Base-by-base conservation (phyloP, 1,140 invertebrate species). In the Nasonia longicornis region DNA sequence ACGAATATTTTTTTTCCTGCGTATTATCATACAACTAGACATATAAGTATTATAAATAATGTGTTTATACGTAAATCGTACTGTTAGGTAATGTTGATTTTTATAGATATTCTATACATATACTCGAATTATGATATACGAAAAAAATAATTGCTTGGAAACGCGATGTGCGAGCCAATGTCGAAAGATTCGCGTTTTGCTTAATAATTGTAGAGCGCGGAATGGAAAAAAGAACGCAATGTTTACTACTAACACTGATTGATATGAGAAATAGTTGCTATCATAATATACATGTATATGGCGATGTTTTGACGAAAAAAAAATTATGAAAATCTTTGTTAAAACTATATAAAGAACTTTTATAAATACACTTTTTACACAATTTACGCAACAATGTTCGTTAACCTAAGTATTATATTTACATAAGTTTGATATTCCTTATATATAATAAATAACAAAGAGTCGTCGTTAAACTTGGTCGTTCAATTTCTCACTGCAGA, bases 401-500 rank as follows among this genome's bases (percentile, higher is more conserved):
- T 82, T 74, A 79, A 75, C 45, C 64, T 79, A 82, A 20, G 45
- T 42, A 76, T 75, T 31, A 80, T 75, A 73, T 79, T 73, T 80
- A 78, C 45, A 78, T 71, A 58, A 71, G 31, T 58, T 75, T 69
- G n/a, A 74, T 74, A 26, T 31, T 29, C 71, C 71, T 80, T 42
- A 52, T 52, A 48, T 22, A 72, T 31, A 79, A 72, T 79, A 73
- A 79, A 79, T 79, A 72, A 72, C 77, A 52, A 42, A 72, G 35
- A 73, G 63, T 70, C 20, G 26, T 64, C n/a, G 48, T 58, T 58
- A 22, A 64, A 76, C 10, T 31, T 67, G 4, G 31, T 67, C 72
- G 29, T 74, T 26, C n/a, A n/a, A 70, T 52, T 76, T 77, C 4
- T 87, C 77, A 90, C 74, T 90, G 88, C 3, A 93, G 86, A n/a